These are phyloP conservation scores for Austrofundulus limnaeus DNA, from an alignment of 2,113 vertebrate species.

Conservation along the genomic window DNA sequence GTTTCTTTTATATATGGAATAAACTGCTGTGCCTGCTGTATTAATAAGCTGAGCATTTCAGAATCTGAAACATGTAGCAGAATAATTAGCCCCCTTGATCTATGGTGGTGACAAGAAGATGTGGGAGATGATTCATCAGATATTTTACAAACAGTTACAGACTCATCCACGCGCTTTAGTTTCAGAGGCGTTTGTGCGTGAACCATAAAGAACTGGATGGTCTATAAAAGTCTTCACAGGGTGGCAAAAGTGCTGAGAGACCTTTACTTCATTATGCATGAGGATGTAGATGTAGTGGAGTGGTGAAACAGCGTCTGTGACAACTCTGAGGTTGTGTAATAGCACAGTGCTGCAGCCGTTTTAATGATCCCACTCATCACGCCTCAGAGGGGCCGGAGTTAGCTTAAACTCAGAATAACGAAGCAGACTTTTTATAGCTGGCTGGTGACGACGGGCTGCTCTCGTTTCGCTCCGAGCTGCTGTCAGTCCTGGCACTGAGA, in stretches of 20 bases:
- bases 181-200: neutral
- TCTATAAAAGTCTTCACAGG: slow-evolving; percentile 37
- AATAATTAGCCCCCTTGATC: slow-evolving; percentile 37
- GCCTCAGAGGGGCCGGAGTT: slow-evolving; percentile 64
- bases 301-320: slow-evolving; percentile 53
- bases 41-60: slow-evolving; percentile 24
- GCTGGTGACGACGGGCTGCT: slow-evolving; percentile 45
- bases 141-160: slow-evolving; percentile 14
- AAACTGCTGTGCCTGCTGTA: slow-evolving; percentile 3
- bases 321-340: slow-evolving; percentile 53
- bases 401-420: slow-evolving; percentile 67
- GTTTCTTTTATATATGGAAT: slow-evolving; percentile 4
- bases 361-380: slow-evolving; percentile 68
- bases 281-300: slow-evolving; percentile 24
- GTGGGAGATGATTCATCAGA: slow-evolving; percentile 29
- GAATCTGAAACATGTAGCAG: slow-evolving; percentile 14
- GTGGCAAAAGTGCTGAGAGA: slow-evolving; percentile 28
- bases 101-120: slow-evolving; percentile 8
- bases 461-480: slow-evolving; percentile 41
- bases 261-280: slow-evolving; percentile 48
- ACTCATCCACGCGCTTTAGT: neutral
- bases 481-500: slow-evolving; percentile 26
- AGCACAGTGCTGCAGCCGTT: slow-evolving; percentile 51
- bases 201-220: slow-evolving; percentile 16
- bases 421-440: slow-evolving; percentile 63